phyloP scores from a whole-genome alignment of 1,140 invertebrate species.

The Rhyzopertha dominica region DNA sequence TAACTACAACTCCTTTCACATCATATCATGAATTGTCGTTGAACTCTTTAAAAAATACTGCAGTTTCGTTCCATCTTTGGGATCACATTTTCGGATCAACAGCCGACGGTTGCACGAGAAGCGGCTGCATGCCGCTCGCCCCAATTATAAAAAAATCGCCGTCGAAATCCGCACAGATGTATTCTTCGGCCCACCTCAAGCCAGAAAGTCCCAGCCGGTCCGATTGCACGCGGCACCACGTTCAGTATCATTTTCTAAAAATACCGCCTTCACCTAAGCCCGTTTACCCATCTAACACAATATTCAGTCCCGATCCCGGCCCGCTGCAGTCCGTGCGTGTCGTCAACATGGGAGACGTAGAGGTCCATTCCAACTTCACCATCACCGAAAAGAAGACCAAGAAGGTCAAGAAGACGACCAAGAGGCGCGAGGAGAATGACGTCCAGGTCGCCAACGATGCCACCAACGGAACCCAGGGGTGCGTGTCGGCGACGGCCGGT shows the following conservation, averaged over 20 bases:
- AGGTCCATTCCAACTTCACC: constrained; percentile 75
- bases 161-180: background rate
- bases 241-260: constrained; percentile 47
- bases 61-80: no score
- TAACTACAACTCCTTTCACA: no score
- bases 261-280: constrained; percentile 35
- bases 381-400: constrained; percentile 79
- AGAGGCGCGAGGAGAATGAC: constrained; percentile 72
- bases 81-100: no score
- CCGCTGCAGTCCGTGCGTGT: constrained; percentile 28
- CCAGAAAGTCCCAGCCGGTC: background rate
- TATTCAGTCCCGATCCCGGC: constrained; percentile 33
- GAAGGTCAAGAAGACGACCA: constrained; percentile 83
- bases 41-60: no score
- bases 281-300: constrained; percentile 37
- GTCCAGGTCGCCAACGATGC: constrained; percentile 76
- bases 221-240: constrained; percentile 42
- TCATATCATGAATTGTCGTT: no score
- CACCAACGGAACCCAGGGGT: constrained; percentile 65
- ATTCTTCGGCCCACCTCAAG: background rate
- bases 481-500: no score
- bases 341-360: constrained; percentile 75
- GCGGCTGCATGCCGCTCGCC: background rate
- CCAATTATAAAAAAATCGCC: background rate
- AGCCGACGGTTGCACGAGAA: background rate